Conservation (phyloP, 1,140 invertebrate species). For the Temnothorax curvispinosus region DNA sequence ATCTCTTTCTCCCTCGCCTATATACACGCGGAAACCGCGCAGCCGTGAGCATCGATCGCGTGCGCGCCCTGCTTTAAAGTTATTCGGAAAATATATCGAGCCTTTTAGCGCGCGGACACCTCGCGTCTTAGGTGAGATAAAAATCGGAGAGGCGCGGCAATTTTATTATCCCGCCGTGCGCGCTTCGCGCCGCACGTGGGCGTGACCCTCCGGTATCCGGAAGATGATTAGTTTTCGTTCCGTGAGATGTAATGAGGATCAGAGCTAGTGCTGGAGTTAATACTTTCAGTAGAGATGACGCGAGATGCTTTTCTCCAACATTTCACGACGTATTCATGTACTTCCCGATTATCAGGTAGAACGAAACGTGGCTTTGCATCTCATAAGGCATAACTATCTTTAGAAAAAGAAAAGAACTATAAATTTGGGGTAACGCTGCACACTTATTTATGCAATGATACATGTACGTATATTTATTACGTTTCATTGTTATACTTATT, state of each 20-base stretch:
- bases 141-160: slow-evolving; percentile 39
- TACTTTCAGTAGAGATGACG: background rate
- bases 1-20: background rate
- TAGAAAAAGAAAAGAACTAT: background rate
- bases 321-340: background rate
- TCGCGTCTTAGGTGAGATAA: slow-evolving; percentile 48
- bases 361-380: background rate
- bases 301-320: background rate
- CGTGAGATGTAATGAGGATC: background rate
- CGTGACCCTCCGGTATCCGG: background rate
- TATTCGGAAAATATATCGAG: slow-evolving; percentile 58
- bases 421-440: background rate
- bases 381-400: background rate
- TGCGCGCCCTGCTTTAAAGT: slow-evolving; percentile 47
- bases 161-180: slow-evolving; percentile 33
- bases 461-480: background rate
- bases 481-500: background rate
- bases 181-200: background rate
- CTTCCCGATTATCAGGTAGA: background rate
- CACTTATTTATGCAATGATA: background rate
- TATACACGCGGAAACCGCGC: slow-evolving; percentile 11
- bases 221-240: background rate
- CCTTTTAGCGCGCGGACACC: slow-evolving; percentile 58
- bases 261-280: background rate
- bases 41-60: slow-evolving; percentile 52